Evolutionary conservation across 35 echinoderm and acorn worm genomes (phyloP).

Genomic region (Chiridota heheva): DNA sequence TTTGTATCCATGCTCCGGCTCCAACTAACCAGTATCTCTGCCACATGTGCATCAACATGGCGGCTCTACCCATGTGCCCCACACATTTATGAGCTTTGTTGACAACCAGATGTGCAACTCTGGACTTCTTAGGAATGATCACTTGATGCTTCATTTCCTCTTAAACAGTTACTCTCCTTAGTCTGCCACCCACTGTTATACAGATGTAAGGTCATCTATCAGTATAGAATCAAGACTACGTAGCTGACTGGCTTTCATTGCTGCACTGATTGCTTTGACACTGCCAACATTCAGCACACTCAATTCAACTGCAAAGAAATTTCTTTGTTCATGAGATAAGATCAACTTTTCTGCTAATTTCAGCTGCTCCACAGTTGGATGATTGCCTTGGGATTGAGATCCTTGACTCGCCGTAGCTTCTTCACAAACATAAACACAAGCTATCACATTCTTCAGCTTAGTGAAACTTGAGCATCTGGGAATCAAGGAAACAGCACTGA

Average conservation of each 20-base stretch:
- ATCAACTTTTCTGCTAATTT: conserved; percentile 7
- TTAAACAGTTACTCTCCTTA: conserved; percentile 1
- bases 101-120: background rate
- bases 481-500: too few relatives aligned
- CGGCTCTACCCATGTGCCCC: conserved; percentile 26
- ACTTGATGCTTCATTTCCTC: conserved; percentile 20
- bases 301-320: conserved; percentile 1
- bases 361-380: background rate
- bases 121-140: conserved; percentile 26
- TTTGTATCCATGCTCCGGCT: background rate
- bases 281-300: background rate
- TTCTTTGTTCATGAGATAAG: background rate
- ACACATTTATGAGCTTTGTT: conserved; percentile 2
- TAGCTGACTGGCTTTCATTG: conserved; percentile 3
- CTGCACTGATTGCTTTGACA: background rate
- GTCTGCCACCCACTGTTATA: background rate
- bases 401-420: too few relatives aligned
- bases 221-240: conserved; percentile 1
- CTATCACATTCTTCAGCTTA: too few relatives aligned
- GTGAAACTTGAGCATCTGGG: too few relatives aligned
- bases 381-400: background rate
- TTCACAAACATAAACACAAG: too few relatives aligned
- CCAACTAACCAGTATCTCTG: conserved; percentile 13
- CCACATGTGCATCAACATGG: background rate
- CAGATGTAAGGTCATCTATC: background rate